Evolutionary conservation across 2,888 invertebrate genomes (phyloP).

Genomic region (Bedellia somnulentella): DNA sequence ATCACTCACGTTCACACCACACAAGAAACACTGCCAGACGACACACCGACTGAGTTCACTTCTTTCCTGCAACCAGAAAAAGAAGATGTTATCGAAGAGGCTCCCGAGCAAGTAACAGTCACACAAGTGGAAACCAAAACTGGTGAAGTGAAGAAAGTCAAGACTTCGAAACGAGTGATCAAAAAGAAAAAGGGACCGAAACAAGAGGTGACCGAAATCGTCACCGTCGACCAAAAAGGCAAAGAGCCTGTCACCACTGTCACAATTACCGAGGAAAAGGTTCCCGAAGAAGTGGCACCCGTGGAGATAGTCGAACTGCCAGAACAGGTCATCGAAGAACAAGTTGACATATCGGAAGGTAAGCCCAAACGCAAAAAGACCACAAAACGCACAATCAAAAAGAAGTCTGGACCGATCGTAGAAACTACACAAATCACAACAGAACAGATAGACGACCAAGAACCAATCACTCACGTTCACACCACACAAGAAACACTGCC

Average conservation of each 20-base stretch:
- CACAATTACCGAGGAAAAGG: too few species aligned
- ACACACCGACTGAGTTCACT: slow-evolving; percentile 10
- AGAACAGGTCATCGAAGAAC: too few species aligned
- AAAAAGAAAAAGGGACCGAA: slow-evolving; percentile 23
- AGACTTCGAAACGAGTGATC: slow-evolving; percentile 10
- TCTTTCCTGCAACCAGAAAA: slow-evolving; percentile 6
- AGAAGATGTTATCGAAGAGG: slow-evolving; percentile 10
- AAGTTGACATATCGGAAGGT: too few species aligned
- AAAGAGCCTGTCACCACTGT: too few species aligned
- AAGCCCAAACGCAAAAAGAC: too few species aligned
- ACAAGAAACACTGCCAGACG: slow-evolving; percentile 12
- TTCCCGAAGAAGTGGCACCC: too few species aligned
- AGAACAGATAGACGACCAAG: slow-evolving; percentile 15
- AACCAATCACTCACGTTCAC: slow-evolving; percentile 13
- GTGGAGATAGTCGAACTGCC: too few species aligned
- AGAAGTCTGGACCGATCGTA: too few species aligned
- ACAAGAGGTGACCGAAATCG: slow-evolving; percentile 27
- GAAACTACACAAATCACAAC: too few species aligned
- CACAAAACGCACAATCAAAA: too few species aligned
- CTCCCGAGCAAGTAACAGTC: slow-evolving; percentile 8
- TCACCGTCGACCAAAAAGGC: too few species aligned
- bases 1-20: slow-evolving; percentile 20
- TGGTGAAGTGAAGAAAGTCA: slow-evolving; percentile 5
- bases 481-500: slow-evolving; percentile 8
- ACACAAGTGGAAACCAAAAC: slow-evolving; percentile 6